A percentile compares a stretch with the other conserved stretches of the same genome.
These are phyloP conservation scores for Aurelia sp. DNA, from an alignment of 30 jellyfish, hydroid and myxozoan species.

Conservation along the genomic window DNA sequence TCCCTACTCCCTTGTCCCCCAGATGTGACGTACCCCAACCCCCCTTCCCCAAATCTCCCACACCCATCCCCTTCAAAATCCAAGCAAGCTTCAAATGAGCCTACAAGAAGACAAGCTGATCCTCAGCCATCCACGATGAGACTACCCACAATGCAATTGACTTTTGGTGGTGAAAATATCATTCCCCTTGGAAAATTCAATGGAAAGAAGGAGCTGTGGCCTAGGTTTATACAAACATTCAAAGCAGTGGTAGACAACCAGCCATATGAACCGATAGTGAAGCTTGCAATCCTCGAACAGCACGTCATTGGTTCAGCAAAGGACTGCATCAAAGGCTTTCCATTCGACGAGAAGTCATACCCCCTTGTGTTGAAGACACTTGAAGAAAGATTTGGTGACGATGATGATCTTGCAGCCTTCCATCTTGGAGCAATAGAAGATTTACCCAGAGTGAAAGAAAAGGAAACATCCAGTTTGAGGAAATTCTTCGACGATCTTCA, in stretches of 20 bases:
- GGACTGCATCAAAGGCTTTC: slow-evolving; percentile 38
- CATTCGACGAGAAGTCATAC: slow-evolving; percentile 29
- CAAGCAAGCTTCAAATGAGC: no score
- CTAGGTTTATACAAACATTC: slow-evolving; percentile 10
- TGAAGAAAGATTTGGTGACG: slow-evolving; percentile 11
- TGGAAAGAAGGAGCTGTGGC: slow-evolving; percentile 33
- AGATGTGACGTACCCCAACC: background rate
- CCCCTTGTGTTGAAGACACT: slow-evolving; percentile 32
- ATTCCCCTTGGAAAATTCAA: slow-evolving; percentile 19
- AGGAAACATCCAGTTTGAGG: no score
- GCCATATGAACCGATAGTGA: slow-evolving; percentile 26
- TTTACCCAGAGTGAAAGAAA: no score
- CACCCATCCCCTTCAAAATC: no score
- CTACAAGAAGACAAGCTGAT: no score
- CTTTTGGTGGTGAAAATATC: no score
- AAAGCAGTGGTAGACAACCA: slow-evolving; percentile 51
- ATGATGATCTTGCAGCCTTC: no score
- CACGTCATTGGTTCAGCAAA: slow-evolving; percentile 33
- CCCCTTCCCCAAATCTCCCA: no score
- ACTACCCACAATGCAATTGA: no score
- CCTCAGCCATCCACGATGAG: no score
- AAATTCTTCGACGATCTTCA: no score
- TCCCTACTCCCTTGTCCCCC: background rate
- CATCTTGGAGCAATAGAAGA: no score
- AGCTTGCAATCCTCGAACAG: slow-evolving; percentile 53